These are phyloP conservation scores for Rhyacophila brunnea DNA, from an alignment of 1,140 invertebrate genomes.

Conservation along the genomic window DNA sequence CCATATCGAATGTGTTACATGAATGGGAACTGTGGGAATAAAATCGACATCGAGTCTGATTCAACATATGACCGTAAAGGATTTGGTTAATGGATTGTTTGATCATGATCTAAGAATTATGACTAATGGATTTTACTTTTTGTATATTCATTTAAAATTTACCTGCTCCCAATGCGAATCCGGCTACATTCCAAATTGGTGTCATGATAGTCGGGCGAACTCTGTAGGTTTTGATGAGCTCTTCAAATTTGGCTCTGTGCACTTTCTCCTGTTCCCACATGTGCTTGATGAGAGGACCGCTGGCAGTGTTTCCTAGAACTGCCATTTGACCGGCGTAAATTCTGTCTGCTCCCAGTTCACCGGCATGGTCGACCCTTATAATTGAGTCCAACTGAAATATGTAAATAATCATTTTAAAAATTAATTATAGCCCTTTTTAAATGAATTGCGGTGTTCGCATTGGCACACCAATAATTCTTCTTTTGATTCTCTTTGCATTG, in stretches of 20 bases:
- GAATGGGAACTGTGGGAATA: too few species aligned
- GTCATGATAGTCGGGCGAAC: constrained; percentile 87
- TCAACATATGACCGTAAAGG: too few species aligned
- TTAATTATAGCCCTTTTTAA: too few species aligned
- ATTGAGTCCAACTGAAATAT: constrained; percentile 71
- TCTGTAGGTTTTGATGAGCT: constrained; percentile 85
- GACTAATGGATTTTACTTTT: too few species aligned
- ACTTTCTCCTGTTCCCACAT: constrained; percentile 99
- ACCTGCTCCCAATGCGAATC: constrained; percentile 84
- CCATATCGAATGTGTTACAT: too few species aligned
- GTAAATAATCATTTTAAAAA: neutral
- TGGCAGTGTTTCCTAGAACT: constrained; percentile 72
- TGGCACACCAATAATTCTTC: too few species aligned
- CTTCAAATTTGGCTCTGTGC: constrained; percentile 89
- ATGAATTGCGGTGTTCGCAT: too few species aligned
- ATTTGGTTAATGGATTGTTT: too few species aligned
- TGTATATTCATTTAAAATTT: too few species aligned
- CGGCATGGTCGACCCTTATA: constrained; percentile 97
- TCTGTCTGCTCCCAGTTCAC: constrained; percentile 94
- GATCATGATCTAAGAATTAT: too few species aligned
- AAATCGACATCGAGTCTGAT: too few species aligned
- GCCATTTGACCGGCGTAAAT: constrained; percentile 97
- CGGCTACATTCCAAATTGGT: constrained; percentile 94
- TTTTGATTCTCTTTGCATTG: too few species aligned
- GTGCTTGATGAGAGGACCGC: constrained; percentile 85